These are phyloP conservation scores for Petrolisthes cinctipes DNA, from an alignment of 2,888 invertebrate species.

Conservation along the genomic window DNA sequence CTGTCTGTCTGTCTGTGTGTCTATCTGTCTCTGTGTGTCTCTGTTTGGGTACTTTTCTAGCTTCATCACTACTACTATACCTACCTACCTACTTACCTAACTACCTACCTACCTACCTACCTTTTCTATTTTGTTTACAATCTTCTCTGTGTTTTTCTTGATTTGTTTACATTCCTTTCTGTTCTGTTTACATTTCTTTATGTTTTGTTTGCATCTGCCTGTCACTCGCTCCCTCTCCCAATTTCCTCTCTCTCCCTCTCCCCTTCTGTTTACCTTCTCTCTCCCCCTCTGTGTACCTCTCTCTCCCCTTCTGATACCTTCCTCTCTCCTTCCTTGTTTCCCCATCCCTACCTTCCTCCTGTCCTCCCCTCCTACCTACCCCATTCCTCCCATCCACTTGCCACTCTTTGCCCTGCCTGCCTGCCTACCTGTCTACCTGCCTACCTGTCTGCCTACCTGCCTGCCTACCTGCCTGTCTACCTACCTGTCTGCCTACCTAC, in stretches of 20 bases:
- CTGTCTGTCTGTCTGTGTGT: too few relatives aligned
- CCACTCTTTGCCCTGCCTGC: neutral
- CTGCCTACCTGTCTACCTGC: neutral
- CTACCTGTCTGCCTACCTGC: neutral
- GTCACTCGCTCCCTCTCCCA: neutral
- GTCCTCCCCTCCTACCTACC: neutral
- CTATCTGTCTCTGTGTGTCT: too few relatives aligned
- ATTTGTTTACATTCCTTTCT: neutral
- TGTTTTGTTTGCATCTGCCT: neutral
- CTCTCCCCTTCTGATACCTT: neutral
- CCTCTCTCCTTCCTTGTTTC: neutral
- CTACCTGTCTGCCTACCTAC: neutral
- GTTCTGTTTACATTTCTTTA: neutral
- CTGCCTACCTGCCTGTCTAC: neutral
- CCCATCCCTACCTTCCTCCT: neutral
- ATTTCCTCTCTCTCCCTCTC: neutral
- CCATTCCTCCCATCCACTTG: neutral
- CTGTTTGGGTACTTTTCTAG: too few relatives aligned
- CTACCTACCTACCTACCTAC: neutral
- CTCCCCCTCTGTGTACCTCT: neutral
- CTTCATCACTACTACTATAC: neutral
- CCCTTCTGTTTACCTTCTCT: neutral
- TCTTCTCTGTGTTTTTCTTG: neutral
- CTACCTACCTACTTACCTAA: neutral
- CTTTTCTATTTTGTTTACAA: too few relatives aligned